A percentile compares a stretch with the other conserved stretches of the same genome.
These are phyloP conservation scores for Ooceraea biroi DNA, from an alignment of 1,140 invertebrate genomes.

Conservation along the genomic window DNA sequence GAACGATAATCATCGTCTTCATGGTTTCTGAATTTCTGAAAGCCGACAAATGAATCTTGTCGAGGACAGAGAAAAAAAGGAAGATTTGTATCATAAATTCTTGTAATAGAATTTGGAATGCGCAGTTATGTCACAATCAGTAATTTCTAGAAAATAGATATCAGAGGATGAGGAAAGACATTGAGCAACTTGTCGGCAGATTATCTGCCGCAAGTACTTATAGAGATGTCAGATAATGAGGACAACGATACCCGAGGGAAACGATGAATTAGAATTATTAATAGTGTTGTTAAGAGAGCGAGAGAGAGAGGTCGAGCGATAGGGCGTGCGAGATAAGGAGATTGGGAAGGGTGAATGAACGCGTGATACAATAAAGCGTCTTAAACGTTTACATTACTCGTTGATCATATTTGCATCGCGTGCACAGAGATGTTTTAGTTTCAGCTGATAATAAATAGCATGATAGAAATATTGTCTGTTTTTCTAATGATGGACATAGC, in stretches of 20 bases:
- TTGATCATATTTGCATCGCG: slow-evolving; percentile 32
- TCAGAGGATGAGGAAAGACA: background rate
- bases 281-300: slow-evolving; percentile 27
- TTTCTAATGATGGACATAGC: too few relatives aligned
- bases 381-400: slow-evolving; percentile 45
- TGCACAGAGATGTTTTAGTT: background rate
- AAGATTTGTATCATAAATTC: too few relatives aligned
- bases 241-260: slow-evolving; percentile 2
- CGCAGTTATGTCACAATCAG: background rate
- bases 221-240: slow-evolving; percentile 37
- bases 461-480: too few relatives aligned
- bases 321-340: slow-evolving; percentile 60
- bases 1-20: too few relatives aligned
- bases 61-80: too few relatives aligned
- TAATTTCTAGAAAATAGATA: slow-evolving; percentile 19
- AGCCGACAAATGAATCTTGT: too few relatives aligned
- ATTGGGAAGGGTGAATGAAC: slow-evolving; percentile 66
- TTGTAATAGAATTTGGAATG: too few relatives aligned
- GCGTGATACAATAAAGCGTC: slow-evolving; percentile 65
- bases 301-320: slow-evolving; percentile 33
- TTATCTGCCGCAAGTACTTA: slow-evolving; percentile 20
- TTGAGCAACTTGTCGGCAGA: background rate
- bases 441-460: background rate
- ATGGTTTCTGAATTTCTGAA: too few relatives aligned
- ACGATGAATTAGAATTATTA: slow-evolving; percentile 28